Base-by-base conservation (phyloP, 2,888 invertebrate species). In the Pyrochroa serraticornis region DNA sequence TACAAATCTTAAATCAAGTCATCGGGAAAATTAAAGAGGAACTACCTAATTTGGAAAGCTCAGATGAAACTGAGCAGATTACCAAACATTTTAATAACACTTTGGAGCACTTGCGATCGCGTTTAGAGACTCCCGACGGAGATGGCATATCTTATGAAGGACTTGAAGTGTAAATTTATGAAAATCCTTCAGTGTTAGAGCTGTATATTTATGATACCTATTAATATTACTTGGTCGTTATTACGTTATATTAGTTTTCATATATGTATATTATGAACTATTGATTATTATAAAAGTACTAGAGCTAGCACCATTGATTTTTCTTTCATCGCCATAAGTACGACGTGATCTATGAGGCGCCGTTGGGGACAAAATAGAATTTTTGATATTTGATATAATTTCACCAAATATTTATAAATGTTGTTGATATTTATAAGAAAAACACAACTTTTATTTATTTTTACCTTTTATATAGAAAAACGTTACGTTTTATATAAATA, bases 61-160 rank as follows among this genome's bases (percentile, higher is more conserved):
- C 92, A 10, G 96, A 97, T 72, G 98, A 98, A 78, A 94, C 95
- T 31, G 97, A 98, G 73, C 96, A 97, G 81, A 95, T 99, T 66
- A 92, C 92, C 62, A 94, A 93, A 75, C 97, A 97, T 78, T 95
- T 97, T 79, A 91, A 91, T 70, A 95, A 95, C 75, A 95, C 94
- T 0, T 79, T 94, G 72, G 90, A 91, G 64, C 93, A 94, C 74
- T 83, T 95, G 67, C 86, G 86, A 75, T 87, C 88, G 71, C 81
- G 89, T 69, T 79, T 84, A 77, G 88, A 89, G 70, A 85, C 85
- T 45, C 84, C 88, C 0, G 78, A 77, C 33, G 82, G 84, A 0
- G 89, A 89, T 36, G 84, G 84, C 0, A 75, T 85, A 2, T 84
- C 85, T 0, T 89, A 87, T 68, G 85, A 87, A 58, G 89, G 87